Conservation (phyloP, 2,113 vertebrate genomes). For the Gracilinanus agilis region DNA sequence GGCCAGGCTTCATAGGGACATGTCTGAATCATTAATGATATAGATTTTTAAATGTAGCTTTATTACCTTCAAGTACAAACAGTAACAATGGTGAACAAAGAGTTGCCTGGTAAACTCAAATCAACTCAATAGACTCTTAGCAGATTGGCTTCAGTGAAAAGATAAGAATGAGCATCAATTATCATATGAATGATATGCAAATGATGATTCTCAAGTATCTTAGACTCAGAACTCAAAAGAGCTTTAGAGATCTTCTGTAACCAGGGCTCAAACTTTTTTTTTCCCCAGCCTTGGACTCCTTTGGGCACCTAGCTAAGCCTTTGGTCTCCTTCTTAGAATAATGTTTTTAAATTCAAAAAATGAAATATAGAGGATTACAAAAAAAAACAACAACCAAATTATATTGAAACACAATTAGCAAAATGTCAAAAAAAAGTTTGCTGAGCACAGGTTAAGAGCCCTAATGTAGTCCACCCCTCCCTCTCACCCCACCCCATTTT, state of each 20-base stretch:
- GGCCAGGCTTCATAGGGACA: neutral
- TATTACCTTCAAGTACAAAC: constrained; percentile 9
- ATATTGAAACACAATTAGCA: neutral
- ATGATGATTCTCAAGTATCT: neutral
- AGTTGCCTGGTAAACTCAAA: neutral
- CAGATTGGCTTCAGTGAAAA: neutral
- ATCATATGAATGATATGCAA: constrained; percentile 9
- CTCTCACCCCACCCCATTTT: neutral
- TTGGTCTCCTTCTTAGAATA: neutral
- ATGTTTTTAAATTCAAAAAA: neutral
- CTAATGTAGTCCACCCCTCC: neutral
- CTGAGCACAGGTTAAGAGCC: neutral
- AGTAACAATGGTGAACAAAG: constrained; percentile 5
- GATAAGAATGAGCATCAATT: constrained; percentile 1
- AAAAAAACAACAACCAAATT: neutral
- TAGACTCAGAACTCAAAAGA: neutral
- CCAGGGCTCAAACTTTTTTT: neutral
- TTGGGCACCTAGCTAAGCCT: neutral
- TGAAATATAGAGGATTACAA: neutral
- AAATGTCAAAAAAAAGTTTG: neutral
- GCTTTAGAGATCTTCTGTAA: neutral
- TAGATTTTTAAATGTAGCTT: constrained; percentile 9
- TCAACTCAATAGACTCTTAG: neutral
- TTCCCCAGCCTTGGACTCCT: neutral
- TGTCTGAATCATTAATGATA: neutral